Percentiles rank a stretch among this genome's conserved stretches.
Conservation (phyloP, 2,113 vertebrate genomes). For the Todiramphus saurophagus region DNA sequence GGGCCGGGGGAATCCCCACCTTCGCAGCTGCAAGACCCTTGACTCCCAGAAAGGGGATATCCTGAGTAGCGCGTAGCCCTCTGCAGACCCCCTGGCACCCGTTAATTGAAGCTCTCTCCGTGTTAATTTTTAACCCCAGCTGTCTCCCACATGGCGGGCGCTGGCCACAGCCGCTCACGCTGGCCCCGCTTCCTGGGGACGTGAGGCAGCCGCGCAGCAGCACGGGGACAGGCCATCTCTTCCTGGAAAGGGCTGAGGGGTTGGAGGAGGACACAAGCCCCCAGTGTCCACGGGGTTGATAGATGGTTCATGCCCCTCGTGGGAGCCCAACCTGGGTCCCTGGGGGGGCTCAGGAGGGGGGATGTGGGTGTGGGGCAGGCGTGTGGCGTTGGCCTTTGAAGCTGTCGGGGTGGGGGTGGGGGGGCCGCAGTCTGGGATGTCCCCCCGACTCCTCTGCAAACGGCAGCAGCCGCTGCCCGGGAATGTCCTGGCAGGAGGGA, state of each 20-base stretch:
- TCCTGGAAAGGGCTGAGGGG: background rate
- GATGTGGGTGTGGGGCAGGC: rapidly evolving
- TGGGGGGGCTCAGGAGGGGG: rapidly evolving
- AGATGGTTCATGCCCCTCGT: background rate
- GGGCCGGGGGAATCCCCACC: rapidly evolving
- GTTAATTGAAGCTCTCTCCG: background rate
- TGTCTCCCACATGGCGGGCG: slow-evolving; percentile 11
- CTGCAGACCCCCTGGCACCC: background rate
- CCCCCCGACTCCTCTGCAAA: background rate
- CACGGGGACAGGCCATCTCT: background rate
- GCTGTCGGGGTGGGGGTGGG: background rate
- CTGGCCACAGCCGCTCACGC: background rate
- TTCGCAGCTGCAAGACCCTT: rapidly evolving
- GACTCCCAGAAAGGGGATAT: background rate
- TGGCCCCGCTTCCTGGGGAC: background rate
- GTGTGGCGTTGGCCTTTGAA: background rate
- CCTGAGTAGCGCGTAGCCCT: background rate
- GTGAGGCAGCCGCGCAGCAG: background rate
- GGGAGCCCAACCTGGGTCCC: background rate
- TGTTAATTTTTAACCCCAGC: slow-evolving; percentile 70
- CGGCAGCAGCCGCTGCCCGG: slow-evolving; percentile 12
- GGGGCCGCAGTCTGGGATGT: background rate
- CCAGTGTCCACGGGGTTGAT: background rate
- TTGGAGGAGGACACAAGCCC: background rate
- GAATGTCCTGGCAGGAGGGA: slow-evolving; percentile 58